Evolutionary conservation across 2,888 invertebrate genomes (phyloP), one percentile per base, ranked within the genome.

Genomic region (Epicampocera succincta): DNA sequence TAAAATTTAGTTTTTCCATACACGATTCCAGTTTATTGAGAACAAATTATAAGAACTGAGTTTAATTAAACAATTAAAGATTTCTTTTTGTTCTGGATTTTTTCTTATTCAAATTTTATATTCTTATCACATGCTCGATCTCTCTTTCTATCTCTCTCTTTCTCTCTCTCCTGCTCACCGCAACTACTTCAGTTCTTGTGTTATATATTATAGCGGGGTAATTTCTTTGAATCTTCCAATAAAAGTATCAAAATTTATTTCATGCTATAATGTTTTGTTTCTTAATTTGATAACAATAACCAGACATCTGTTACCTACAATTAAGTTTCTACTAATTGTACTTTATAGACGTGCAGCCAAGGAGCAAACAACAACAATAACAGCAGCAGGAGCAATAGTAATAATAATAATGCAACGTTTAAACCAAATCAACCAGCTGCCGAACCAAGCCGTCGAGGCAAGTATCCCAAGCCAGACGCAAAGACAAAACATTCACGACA

Each of bases 201-300:
- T 56, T 46, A 12, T n/a, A 61, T 48, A 46, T 61, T n/a, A 60
- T 25, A 50, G 2, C n/a, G 11, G 1, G 48, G 54, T 48, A 66
- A 74, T 80, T 48, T 56, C 33, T 19, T 63, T 42, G 66, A 81
- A 81, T 81, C 71, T 81, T 73, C 72, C 76, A 81, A 77, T 81
- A 77, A 81, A 77, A 74, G 68, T 74, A 78, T 78, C 65, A 82
- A 75, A n/a, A 78, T 78, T 78, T 78, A 78, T 78, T 72, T 52
- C 58, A 50, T 65, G 72, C 42, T 72, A 48, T 69, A 77, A 74
- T 74, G 77, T 74, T 77, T 77, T 78, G 63, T 77, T 72, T 72
- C 69, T 82, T 72, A 78, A 82, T 82, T 82, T 82, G 81, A 71
- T 82, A 82, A 82, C 81, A 74, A 82, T 82, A 78, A 78, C 77